Evolutionary conservation across 2,888 invertebrate species (phyloP).

Genomic region (Drosophila borborema): DNA sequence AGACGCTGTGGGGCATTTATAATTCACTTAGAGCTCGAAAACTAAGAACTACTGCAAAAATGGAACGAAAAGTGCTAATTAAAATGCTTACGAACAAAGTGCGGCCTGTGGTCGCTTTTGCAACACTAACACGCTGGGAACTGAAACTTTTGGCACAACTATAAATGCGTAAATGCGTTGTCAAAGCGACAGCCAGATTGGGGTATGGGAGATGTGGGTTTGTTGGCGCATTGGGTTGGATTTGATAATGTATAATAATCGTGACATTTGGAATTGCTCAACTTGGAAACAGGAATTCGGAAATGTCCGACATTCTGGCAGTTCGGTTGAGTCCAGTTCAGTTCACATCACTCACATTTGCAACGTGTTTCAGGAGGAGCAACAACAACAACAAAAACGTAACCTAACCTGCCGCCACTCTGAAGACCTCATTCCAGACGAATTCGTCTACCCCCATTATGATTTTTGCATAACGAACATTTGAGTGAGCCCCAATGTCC

Average conservation of each 20-base stretch:
- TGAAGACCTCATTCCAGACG: not conserved
- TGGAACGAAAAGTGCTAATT: conserved; percentile 41
- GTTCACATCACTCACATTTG: conserved; percentile 50
- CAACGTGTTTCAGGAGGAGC: conserved; percentile 4
- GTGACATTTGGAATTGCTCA: conserved; percentile 55
- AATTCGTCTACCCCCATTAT: conserved; percentile 6
- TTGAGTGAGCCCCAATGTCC: conserved; percentile 29
- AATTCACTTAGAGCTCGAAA: conserved; percentile 12
- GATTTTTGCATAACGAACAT: conserved; percentile 13
- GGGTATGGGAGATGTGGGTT: not conserved
- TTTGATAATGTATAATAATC: conserved; percentile 44
- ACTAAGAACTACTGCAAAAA: conserved; percentile 1
- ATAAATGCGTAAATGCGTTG: conserved; percentile 41
- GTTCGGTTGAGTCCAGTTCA: conserved; percentile 27
- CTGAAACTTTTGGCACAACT: conserved; percentile 29
- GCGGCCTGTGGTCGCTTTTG: conserved; percentile 11
- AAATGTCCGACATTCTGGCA: conserved; percentile 46
- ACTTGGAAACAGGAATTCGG: conserved; percentile 37
- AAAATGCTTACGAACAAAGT: conserved; percentile 39
- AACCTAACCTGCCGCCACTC: not conserved
- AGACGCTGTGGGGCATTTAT: conserved; percentile 8
- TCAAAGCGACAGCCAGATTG: conserved; percentile 29
- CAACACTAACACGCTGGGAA: conserved; percentile 22
- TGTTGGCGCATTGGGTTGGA: not conserved
- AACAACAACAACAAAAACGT: conserved; percentile 4